Evolutionary conservation across 1,140 invertebrate species (phyloP).

Genomic region (Bombus waltoni): DNA sequence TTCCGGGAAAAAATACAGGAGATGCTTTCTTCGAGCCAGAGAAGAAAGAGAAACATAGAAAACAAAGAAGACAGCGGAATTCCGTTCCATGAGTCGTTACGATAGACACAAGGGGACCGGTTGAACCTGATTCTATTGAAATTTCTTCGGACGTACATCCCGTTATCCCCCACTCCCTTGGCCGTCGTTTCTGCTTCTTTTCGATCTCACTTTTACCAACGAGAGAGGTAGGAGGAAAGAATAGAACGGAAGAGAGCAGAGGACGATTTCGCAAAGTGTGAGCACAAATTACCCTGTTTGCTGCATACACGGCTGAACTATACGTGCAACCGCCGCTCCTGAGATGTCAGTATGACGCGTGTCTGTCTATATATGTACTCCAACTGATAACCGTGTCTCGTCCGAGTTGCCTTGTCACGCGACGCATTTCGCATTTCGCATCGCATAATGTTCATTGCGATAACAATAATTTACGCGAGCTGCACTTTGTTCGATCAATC

Average conservation of each 20-base stretch:
- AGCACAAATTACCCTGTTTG: neutral
- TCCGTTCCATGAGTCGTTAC: no score
- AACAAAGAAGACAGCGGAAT: no score
- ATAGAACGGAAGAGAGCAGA: neutral
- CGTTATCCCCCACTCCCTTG: no score
- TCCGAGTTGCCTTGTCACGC: slow-evolving; percentile 23
- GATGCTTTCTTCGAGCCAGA: neutral
- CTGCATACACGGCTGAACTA: neutral
- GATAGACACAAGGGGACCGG: no score
- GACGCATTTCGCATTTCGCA: slow-evolving; percentile 18
- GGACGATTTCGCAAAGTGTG: neutral
- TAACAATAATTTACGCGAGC: slow-evolving; percentile 37
- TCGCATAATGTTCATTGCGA: slow-evolving; percentile 39
- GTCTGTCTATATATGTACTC: no score
- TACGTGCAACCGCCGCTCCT: neutral
- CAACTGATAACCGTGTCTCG: neutral
- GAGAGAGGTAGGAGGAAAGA: neutral
- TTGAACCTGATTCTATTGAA: neutral
- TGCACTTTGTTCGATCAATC: neutral
- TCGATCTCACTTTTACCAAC: neutral
- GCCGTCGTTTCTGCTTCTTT: neutral
- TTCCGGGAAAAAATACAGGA: neutral
- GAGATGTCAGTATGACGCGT: neutral
- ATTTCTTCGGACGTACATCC: neutral
- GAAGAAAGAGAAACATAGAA: no score